phyloP scores from a whole-genome alignment of 2,888 invertebrate genomes.

The Torymus texanus region DNA sequence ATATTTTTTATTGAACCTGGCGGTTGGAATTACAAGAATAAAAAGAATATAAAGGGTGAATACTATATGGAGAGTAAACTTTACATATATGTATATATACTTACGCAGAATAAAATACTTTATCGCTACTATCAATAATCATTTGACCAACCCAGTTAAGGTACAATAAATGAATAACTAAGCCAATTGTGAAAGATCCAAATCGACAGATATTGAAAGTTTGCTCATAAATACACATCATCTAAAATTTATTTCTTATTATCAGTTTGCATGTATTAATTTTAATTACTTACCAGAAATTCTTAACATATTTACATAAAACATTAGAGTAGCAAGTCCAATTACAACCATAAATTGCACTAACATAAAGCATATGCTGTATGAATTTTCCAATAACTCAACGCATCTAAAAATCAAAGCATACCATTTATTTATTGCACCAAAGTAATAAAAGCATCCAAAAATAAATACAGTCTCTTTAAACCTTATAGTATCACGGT shows the following conservation, averaged over 20 bases:
- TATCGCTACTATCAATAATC: constrained; percentile 25
- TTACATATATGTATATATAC: not conserved
- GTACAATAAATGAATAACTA: constrained; percentile 11
- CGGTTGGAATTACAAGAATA: not conserved
- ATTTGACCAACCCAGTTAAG: constrained; percentile 20
- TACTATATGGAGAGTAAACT: not conserved
- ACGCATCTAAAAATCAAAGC: constrained; percentile 7
- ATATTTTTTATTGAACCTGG: not conserved
- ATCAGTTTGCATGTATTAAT: not conserved
- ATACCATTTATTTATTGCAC: not conserved
- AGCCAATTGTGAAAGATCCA: not conserved
- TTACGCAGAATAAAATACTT: constrained; percentile 23
- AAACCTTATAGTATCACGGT: constrained; percentile 1
- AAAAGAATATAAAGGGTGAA: not conserved
- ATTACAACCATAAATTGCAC: not conserved
- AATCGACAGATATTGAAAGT: not conserved
- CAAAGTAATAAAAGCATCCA: not conserved
- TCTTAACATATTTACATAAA: constrained; percentile 7
- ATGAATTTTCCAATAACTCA: constrained; percentile 10
- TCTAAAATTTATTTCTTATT: not conserved
- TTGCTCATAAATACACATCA: not conserved
- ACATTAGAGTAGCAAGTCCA: not conserved
- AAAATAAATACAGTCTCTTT: not conserved
- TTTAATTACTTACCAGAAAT: not conserved
- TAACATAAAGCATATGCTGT: not conserved